Conservation (phyloP, 2,113 vertebrate genomes). For the Aleadryas rufinucha region DNA sequence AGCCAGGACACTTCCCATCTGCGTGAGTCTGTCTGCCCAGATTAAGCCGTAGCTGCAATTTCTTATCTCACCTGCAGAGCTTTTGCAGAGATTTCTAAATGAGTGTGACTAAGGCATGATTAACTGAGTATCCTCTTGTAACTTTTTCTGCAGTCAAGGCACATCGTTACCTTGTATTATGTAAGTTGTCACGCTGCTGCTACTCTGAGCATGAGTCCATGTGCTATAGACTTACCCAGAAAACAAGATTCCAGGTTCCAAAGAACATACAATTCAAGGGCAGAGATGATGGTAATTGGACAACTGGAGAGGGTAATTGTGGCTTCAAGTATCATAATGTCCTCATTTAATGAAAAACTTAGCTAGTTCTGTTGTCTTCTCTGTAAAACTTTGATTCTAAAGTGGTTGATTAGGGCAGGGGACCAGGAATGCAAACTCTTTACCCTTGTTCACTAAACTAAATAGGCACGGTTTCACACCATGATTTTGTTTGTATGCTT, state of each 20-base stretch:
- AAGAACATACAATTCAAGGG: neutral
- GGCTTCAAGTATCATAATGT: neutral
- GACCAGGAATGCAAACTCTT: neutral
- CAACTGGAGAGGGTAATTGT: neutral
- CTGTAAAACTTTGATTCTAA: neutral
- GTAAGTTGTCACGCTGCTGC: fast-evolving
- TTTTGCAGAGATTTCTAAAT: neutral
- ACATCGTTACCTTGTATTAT: neutral
- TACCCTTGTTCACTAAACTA: neutral
- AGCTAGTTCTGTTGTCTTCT: neutral
- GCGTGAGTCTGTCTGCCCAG: fast-evolving
- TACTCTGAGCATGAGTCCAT: fast-evolving
- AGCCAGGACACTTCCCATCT: neutral
- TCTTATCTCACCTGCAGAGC: neutral
- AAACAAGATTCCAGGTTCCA: neutral
- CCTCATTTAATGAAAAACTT: neutral
- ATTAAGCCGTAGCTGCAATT: neutral
- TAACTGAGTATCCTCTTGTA: neutral
- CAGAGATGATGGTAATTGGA: neutral
- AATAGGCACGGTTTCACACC: neutral
- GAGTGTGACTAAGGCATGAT: no score
- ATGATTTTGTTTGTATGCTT: neutral
- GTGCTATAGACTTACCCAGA: neutral
- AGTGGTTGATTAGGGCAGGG: neutral
- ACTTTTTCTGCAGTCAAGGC: neutral